These are phyloP conservation scores for Sussaba pulchella DNA, from an alignment of 2,888 invertebrate species.

Conservation along the genomic window DNA sequence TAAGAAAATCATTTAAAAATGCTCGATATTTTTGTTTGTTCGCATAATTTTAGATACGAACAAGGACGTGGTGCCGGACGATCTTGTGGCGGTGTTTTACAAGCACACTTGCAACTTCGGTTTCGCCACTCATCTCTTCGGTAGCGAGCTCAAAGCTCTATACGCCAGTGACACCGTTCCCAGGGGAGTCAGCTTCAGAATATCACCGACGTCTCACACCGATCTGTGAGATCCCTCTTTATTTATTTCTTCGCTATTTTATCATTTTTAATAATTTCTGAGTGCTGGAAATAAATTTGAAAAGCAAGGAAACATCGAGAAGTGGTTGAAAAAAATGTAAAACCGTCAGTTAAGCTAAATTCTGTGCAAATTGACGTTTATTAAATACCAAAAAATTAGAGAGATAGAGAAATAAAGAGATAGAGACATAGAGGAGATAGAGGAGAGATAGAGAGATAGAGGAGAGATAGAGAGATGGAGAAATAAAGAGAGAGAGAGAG, in stretches of 20 bases:
- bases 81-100: conserved; percentile 96
- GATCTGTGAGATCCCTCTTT: conserved; percentile 85
- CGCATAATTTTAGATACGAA: conserved; percentile 89
- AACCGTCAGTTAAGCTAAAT: too few relatives aligned
- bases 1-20: too few relatives aligned
- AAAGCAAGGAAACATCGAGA: too few relatives aligned
- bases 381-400: too few relatives aligned
- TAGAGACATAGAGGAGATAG: too few relatives aligned
- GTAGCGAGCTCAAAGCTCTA: conserved; percentile 94
- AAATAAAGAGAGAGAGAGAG: too few relatives aligned
- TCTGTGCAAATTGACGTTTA: too few relatives aligned
- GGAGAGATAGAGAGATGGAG: too few relatives aligned
- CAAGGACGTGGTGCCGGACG: conserved; percentile 96
- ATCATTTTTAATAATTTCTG: neutral
- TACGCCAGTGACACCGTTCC: conserved; percentile 91
- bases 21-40: neutral
- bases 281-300: neutral
- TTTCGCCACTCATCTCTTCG: conserved; percentile 98
- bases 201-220: conserved; percentile 95
- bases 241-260: conserved; percentile 37
- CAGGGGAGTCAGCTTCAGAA: conserved; percentile 92
- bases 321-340: too few relatives aligned
- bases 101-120: conserved; percentile 97
- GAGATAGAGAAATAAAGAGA: too few relatives aligned
- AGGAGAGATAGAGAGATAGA: too few relatives aligned